Evolutionary conservation across 2,888 invertebrate genomes (phyloP).

Genomic region (Dolichomitus sp.): DNA sequence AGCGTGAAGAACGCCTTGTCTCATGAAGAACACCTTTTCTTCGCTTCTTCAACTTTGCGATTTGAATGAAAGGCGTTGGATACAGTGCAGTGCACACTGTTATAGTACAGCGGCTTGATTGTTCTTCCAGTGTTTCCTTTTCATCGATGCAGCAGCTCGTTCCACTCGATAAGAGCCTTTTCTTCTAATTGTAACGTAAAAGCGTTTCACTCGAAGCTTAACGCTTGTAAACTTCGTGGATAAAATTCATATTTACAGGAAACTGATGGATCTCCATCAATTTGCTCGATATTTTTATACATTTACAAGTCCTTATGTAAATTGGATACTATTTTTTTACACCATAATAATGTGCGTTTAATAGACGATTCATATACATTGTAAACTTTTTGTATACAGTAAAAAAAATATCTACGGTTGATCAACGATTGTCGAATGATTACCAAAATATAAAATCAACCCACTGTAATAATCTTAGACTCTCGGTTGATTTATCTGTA

Average conservation of each 20-base stretch:
- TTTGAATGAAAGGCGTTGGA: constrained; percentile 54
- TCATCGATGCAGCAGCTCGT: constrained; percentile 47
- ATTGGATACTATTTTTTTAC: background rate
- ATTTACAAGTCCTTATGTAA: background rate
- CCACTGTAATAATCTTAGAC: too few species aligned
- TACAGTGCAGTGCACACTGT: constrained; percentile 49
- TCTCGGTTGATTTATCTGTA: too few species aligned
- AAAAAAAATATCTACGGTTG: too few species aligned
- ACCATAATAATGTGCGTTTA: background rate
- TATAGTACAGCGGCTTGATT: constrained; percentile 40
- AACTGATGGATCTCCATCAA: background rate
- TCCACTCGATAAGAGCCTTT: constrained; percentile 2
- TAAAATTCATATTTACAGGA: constrained; percentile 13
- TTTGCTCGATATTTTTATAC: background rate
- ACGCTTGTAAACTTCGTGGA: constrained; percentile 5
- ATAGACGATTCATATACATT: background rate
- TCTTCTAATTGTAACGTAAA: constrained; percentile 27
- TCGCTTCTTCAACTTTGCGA: constrained; percentile 40
- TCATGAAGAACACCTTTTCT: constrained; percentile 60
- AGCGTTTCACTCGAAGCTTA: constrained; percentile 10
- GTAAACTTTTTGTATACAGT: too few species aligned
- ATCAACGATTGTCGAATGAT: too few species aligned
- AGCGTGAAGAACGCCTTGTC: constrained; percentile 70
- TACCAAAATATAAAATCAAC: too few species aligned
- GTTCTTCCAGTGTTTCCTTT: constrained; percentile 40